These are phyloP conservation scores for Meiosimyza platycephala DNA, from an alignment of 2,888 invertebrate genomes.

Conservation along the genomic window DNA sequence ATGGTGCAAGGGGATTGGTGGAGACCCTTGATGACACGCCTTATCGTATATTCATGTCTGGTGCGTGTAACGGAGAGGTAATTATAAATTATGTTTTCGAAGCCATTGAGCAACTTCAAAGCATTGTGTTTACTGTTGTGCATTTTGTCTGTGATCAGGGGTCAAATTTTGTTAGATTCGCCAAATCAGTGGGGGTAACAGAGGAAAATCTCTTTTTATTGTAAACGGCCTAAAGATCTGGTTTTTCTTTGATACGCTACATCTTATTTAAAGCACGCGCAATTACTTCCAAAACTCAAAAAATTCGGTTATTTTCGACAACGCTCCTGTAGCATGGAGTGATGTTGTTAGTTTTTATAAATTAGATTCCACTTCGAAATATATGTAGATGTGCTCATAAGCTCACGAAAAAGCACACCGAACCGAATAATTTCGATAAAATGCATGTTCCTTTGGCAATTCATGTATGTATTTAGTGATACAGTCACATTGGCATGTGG, in stretches of 20 bases:
- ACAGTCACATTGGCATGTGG: background rate
- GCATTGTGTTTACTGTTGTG: background rate
- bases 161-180: background rate
- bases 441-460: background rate
- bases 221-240: background rate
- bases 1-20: background rate
- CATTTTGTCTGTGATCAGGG: no score
- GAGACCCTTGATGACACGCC: background rate
- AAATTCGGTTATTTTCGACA: background rate
- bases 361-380: background rate
- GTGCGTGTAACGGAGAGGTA: background rate
- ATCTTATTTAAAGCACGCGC: background rate
- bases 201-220: background rate
- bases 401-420: background rate
- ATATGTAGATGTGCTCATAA: slow-evolving; percentile 5
- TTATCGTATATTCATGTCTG: background rate
- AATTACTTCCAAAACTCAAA: background rate
- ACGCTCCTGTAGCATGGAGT: background rate
- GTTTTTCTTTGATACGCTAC: background rate
- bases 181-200: background rate
- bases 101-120: background rate
- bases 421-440: background rate
- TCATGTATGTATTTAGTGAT: slow-evolving; percentile 11
- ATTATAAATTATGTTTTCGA: background rate
- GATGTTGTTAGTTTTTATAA: slow-evolving; percentile 18